Evolutionary conservation across 1,140 invertebrate genomes (phyloP).

Genomic region (Hormaphis cornu): DNA sequence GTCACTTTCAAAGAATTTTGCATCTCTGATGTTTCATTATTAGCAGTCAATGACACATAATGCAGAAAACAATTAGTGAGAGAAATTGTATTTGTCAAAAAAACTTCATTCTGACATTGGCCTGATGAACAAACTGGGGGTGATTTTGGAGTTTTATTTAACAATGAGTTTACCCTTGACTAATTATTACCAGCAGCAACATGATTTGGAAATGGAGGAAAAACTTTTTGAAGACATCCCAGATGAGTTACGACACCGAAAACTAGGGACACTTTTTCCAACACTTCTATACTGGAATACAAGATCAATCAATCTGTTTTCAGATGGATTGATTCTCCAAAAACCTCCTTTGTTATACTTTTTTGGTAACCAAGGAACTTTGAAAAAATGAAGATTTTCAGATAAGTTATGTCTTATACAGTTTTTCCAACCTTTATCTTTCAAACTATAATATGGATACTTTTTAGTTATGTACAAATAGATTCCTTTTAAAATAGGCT

Average conservation of each 20-base stretch:
- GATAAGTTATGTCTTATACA: slow-evolving; percentile 97
- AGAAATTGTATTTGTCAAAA: slow-evolving; percentile 16
- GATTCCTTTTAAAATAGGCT: slow-evolving; percentile 94
- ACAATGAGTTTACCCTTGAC: slow-evolving; percentile 79
- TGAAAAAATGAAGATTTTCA: slow-evolving; percentile 82
- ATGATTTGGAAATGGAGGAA: slow-evolving; percentile 85
- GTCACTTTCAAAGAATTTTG: slow-evolving; percentile 24
- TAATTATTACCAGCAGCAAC: slow-evolving; percentile 57
- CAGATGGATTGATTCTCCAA: slow-evolving; percentile 94
- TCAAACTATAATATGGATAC: slow-evolving; percentile 88
- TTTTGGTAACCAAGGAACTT: slow-evolving; percentile 88
- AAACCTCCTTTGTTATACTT: slow-evolving; percentile 97
- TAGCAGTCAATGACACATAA: slow-evolving; percentile 22
- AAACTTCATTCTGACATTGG: slow-evolving; percentile 9
- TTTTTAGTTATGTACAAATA: slow-evolving; percentile 98
- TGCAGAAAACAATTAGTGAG: slow-evolving; percentile 26
- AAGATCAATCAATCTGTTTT: slow-evolving; percentile 90
- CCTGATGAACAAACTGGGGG: slow-evolving; percentile 40
- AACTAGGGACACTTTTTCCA: slow-evolving; percentile 84
- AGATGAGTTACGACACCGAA: slow-evolving; percentile 66
- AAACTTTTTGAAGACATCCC: slow-evolving; percentile 85
- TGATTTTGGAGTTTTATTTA: slow-evolving; percentile 70
- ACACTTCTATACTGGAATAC: slow-evolving; percentile 85
- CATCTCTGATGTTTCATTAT: slow-evolving; percentile 16
- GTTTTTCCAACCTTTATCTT: slow-evolving; percentile 99